Base-by-base conservation (phyloP, 2,797 vertebrate genomes). In the Oreonectes daqikongensis region DNA sequence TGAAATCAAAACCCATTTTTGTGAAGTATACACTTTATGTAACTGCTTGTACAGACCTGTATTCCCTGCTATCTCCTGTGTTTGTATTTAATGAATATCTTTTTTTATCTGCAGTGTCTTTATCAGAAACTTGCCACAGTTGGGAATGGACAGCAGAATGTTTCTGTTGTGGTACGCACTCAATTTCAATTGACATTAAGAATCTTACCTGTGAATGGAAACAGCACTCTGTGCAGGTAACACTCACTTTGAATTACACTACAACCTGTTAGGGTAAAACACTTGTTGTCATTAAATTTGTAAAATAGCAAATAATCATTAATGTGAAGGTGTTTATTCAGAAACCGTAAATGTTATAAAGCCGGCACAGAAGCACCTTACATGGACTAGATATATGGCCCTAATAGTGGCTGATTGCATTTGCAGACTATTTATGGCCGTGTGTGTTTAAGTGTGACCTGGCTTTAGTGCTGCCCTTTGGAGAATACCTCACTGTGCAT, bases 191-290 rank as follows among this genome's bases (percentile, higher is more conserved):
- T 94, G 66, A 84, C 84, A 22, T 18, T 92, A 53, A 81, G 50
- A 72, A 75, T 93, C 76, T 52, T 83, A 17, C 85, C 82, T 1
- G 68, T 84, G 78, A 69, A 26, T 75, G 82, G 55, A 0, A 86
- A 87, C 74, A 26, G 48, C 70, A 87, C 83, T 50, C 60, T 91
- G 9, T 94, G 94, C 92, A 91, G 91, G 93, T 94, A 90, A 84
- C 22, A 30, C 22, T 53, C 20, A 14, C 22, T 28, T n/a, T 71
- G 9, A 67, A 35, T 20, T 50, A 53, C 14, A 44, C 15, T 17
- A 15, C 3, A 22, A 65, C 24, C 15, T 28, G 57, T 67, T 24
- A 24, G 2, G 15, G 28, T 52, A 52, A 20, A 20, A 2, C 22
- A 22, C 22, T 20, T 52, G n/a, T 18, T 50, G n/a, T 50, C n/a